Evolutionary conservation across 2,888 invertebrate genomes (phyloP), one percentile per base, ranked within the genome.

Genomic region (Heliconius cydno): DNA sequence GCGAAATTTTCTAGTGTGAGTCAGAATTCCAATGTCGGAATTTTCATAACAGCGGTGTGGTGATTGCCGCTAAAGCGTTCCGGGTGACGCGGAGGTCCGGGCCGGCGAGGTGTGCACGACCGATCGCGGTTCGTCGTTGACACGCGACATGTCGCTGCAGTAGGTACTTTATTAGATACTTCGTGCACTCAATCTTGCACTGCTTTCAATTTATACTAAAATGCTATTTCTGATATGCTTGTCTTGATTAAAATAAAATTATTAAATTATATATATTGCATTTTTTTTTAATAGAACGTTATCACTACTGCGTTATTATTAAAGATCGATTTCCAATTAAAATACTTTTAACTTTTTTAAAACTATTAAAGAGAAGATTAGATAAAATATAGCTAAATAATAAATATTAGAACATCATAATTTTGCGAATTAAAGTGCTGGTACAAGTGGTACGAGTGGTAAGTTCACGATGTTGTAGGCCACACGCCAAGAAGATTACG

Each of bases 1-100:
- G 91, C 91, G 89, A 92, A 92, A 92, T 92, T 94, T 91, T 93
- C 90, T 91, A 92, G 93, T 93, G 92, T 91, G 92, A 93, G 91
- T 88, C 83, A 87, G 90, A 91, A 94, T 94, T 92, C 92, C 92
- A 88, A 88, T 87, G 91, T 90, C 84, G 94, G 94, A 94, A 94
- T 94, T 94, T 94, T 94, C 94, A 94, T 94, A 94, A 94, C 94
- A 87, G 91, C 89, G 70, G 46, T 46, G 89, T 82, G 82, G 81
- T 81, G 82, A 88, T 86, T 89, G 89, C 86, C 88, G 89, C 85
- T 87, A 90, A 87, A 88, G 89, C 91, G 90, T 90, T 89, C 85
- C 88, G 91, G 90, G 91, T 91, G 91, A 90, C 92, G 88, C 90
- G 87, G 88, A 90, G 90, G 75, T 28, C 70, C 73, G 57, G 57